Conservation (phyloP, 2,113 vertebrate genomes). For the Amia ocellicauda region DNA sequence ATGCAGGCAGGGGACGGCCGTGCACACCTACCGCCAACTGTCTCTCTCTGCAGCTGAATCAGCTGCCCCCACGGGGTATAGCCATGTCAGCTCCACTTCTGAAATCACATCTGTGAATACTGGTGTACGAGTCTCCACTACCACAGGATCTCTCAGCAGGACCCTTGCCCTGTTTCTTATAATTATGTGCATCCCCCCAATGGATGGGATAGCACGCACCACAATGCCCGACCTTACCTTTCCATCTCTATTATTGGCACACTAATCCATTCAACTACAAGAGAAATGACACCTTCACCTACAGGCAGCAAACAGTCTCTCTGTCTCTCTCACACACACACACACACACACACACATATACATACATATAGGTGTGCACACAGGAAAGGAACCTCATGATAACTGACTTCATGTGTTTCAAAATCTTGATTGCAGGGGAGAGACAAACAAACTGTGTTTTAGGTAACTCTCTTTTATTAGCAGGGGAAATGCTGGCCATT, state of each 20-base stretch:
- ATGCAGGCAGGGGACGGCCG: not conserved
- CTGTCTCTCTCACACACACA: no score
- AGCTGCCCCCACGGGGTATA: not conserved
- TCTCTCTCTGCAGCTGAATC: not conserved
- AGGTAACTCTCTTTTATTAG: not conserved
- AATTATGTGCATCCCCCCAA: not conserved
- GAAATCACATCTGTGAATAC: not conserved
- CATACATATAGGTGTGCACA: no score
- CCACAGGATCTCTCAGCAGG: not conserved
- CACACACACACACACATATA: no score
- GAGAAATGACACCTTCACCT: no score
- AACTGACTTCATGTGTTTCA: no score
- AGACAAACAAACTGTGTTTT: no score
- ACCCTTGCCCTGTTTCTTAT: not conserved
- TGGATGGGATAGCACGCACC: not conserved
- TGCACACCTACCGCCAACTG: not conserved
- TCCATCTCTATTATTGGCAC: not conserved
- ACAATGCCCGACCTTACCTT: not conserved
- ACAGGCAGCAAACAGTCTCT: no score
- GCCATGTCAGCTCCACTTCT: not conserved
- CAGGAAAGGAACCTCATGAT: no score
- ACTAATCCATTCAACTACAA: no score
- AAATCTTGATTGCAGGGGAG: no score
- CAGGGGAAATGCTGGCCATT: not conserved
- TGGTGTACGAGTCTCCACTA: not conserved